Percentiles rank a stretch among this genome's conserved stretches.
phyloP scores from a whole-genome alignment of 2,113 vertebrate species.

The Eonycteris spelaea region DNA sequence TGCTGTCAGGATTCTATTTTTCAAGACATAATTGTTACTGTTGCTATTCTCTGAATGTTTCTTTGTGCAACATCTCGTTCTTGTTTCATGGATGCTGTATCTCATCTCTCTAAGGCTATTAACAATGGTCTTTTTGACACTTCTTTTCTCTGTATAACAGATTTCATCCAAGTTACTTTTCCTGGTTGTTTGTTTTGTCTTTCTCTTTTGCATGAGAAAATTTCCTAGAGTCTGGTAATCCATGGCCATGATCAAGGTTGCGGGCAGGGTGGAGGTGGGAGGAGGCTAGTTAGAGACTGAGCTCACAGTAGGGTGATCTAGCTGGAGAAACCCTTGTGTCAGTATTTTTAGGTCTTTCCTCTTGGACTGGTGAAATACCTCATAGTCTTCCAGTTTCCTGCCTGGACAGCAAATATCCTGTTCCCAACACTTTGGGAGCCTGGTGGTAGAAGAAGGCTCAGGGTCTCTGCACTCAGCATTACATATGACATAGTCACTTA shows the following conservation, averaged over 20 bases:
- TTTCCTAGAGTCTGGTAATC: background rate
- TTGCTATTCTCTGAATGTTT: background rate
- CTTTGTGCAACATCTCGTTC: background rate
- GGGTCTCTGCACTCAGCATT: background rate
- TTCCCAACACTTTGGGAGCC: background rate
- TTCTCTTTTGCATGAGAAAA: slow-evolving; percentile 1
- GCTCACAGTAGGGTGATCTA: background rate
- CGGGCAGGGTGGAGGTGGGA: too few species aligned
- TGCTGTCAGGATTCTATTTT: slow-evolving; percentile 4
- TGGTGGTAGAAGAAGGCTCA: background rate
- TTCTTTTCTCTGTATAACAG: background rate
- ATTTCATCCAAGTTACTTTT: background rate
- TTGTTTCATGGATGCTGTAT: background rate
- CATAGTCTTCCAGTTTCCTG: background rate
- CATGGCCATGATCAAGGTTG: background rate
- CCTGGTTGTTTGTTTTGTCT: background rate
- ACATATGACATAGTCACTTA: background rate
- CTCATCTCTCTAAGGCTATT: background rate
- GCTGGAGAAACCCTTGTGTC: background rate
- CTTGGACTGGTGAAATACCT: background rate
- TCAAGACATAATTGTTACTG: background rate
- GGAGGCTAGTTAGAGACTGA: background rate
- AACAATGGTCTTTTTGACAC: background rate
- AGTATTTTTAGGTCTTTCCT: background rate
- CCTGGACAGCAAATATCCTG: background rate